Percentiles rank a stretch among this genome's conserved stretches.
Conservation (phyloP, 2,113 vertebrate genomes). For the Mobula hypostoma region DNA sequence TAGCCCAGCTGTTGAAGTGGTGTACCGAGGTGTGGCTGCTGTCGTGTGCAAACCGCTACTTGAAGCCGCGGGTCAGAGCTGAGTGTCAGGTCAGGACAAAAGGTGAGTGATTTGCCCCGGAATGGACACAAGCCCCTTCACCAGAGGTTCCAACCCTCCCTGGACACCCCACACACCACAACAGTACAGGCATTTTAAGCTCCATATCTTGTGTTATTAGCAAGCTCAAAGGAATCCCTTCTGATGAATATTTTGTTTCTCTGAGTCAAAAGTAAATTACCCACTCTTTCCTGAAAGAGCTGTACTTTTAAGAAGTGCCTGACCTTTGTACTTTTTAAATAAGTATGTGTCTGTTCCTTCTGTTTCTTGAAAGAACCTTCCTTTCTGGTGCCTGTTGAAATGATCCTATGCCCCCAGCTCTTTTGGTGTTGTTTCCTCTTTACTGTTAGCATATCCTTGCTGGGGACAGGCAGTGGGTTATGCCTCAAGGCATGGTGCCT, state of each 20-base stretch:
- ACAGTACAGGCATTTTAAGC: not conserved
- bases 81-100: too few species aligned
- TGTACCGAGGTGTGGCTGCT: too few species aligned
- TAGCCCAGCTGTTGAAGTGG: too few species aligned
- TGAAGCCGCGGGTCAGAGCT: too few species aligned
- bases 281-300: not conserved
- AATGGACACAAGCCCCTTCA: too few species aligned
- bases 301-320: conserved; percentile 16
- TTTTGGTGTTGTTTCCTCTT: not conserved
- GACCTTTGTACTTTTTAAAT: not conserved
- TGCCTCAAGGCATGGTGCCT: not conserved
- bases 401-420: not conserved
- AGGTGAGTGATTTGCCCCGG: too few species aligned
- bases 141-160: too few species aligned
- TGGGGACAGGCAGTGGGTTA: too few species aligned
- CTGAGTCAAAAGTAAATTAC: not conserved
- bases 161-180: too few species aligned
- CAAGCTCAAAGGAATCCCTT: not conserved
- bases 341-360: not conserved
- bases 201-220: not conserved
- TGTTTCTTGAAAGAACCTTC: not conserved
- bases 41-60: too few species aligned
- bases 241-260: not conserved
- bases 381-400: not conserved
- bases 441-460: not conserved